These are phyloP conservation scores for Aphis gossypii DNA, from an alignment of 1,140 invertebrate species.

Conservation along the genomic window DNA sequence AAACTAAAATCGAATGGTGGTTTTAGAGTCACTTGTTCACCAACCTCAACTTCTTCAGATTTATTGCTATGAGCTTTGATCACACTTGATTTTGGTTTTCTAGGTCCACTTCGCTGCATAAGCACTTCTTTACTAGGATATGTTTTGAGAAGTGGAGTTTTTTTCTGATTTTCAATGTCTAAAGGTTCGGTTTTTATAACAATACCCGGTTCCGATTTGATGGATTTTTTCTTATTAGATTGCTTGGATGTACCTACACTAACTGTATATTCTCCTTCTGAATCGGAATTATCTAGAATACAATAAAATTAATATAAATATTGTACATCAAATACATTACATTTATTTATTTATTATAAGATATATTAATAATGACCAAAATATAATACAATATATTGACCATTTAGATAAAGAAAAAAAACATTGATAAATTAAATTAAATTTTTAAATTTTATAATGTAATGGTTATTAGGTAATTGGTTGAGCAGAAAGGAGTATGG, in stretches of 20 bases:
- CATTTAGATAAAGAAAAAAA: no score
- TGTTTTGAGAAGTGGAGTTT: not conserved
- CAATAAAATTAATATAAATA: not conserved
- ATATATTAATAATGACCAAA: no score
- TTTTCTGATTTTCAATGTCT: conserved; percentile 3
- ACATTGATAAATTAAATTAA: no score
- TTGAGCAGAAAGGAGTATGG: no score
- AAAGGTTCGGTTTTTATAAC: not conserved
- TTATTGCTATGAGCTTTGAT: not conserved
- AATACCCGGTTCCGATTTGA: not conserved
- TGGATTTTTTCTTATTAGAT: conserved; percentile 31
- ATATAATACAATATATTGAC: no score
- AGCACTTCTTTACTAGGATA: conserved; percentile 43
- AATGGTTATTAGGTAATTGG: no score
- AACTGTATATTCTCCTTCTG: not conserved
- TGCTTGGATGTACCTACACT: conserved; percentile 14
- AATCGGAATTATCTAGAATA: conserved; percentile 46
- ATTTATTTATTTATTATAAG: no score
- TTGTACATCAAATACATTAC: not conserved
- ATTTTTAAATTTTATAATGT: no score
- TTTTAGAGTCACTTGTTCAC: conserved; percentile 4
- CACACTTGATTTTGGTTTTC: conserved; percentile 1
- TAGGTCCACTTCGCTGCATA: not conserved
- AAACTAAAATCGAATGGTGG: not conserved
- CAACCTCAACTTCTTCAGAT: not conserved